phyloP scores from a whole-genome alignment of 2,113 vertebrate genomes.

The Cheilinus undulatus region DNA sequence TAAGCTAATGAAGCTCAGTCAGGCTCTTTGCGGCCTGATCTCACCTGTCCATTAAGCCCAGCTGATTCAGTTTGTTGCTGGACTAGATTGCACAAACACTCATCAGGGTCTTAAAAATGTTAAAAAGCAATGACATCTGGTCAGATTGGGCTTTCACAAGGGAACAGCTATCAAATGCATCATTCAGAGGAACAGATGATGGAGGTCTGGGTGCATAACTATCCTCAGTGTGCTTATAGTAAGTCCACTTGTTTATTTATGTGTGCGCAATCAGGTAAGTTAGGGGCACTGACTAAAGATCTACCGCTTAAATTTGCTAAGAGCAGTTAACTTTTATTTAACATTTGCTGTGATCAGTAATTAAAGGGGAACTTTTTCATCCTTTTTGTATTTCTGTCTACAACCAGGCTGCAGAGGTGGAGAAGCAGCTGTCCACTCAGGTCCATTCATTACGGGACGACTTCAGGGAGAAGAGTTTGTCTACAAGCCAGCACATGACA shows the following conservation, averaged over 20 bases:
- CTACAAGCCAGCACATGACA: slow-evolving; percentile 94
- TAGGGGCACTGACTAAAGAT: background rate
- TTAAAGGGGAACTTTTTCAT: too few relatives aligned
- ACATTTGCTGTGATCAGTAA: too few relatives aligned
- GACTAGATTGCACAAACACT: slow-evolving; percentile 10
- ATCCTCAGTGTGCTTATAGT: slow-evolving; percentile 14
- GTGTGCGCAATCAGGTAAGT: too few relatives aligned
- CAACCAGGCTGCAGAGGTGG: slow-evolving; percentile 93
- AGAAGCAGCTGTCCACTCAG: slow-evolving; percentile 95
- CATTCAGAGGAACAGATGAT: too few relatives aligned
- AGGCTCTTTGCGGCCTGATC: slow-evolving; percentile 52
- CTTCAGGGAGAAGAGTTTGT: slow-evolving; percentile 94
- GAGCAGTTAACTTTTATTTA: too few relatives aligned
- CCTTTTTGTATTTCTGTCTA: slow-evolving; percentile 10
- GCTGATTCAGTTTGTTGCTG: slow-evolving; percentile 1
- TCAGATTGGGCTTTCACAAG: slow-evolving; percentile 9
- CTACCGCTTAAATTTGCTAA: too few relatives aligned
- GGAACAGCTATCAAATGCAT: too few relatives aligned
- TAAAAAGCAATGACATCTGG: too few relatives aligned
- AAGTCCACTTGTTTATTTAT: background rate
- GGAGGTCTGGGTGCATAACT: background rate
- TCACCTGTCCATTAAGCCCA: slow-evolving; percentile 54
- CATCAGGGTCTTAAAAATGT: background rate
- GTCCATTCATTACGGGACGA: slow-evolving; percentile 94
- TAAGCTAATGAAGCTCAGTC: slow-evolving; percentile 63